Evolutionary conservation across 2,797 vertebrate species (phyloP), one percentile per base, ranked within the genome.

Genomic region (Clamator glandarius): DNA sequence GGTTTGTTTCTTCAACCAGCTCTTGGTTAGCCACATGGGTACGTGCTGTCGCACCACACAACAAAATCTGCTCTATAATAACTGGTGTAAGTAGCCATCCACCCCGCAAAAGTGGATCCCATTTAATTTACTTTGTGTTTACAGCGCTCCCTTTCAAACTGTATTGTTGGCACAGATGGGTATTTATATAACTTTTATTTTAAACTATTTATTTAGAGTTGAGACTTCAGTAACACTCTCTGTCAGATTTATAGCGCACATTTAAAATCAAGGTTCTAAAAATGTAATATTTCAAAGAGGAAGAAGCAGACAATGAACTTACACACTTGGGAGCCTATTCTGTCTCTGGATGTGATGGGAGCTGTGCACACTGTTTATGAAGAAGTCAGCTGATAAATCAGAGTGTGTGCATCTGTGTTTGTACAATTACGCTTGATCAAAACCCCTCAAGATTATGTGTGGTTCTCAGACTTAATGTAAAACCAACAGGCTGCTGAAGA

Each of bases 151-250:
- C 92, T 97, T 97, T 97, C 92, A 96, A 96, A 97, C 94, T 91
- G 55, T 95, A 96, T 91, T 96, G 72, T 96, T 98, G 97, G 97
- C 97, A 96, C 35, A 41, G 85, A 70, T 4, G 54, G 74, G 66
- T 98, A 98, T 98, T 98, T 98, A 97, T 97, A 95, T 96, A 97
- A 96, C 84, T 97, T 97, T 97, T 97, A 97, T 98, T 98, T 98
- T 97, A 97, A 98, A 97, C 96, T 98, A 95, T 97, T 97, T 98
- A 96, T 97, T 97, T 97, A 90, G 91, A 97, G 76, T 89, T 84
- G 92, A 94, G 92, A 75, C 95, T 93, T 97, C 94, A 87, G 95
- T 95, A 97, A 96, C 93, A 67, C 89, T 95, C 39, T 8, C 79
- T 94, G 95, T 96, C 80, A 92, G 93, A 96, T 95, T 97, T 95